Conservation (phyloP, 2,113 vertebrate species). For the Macquaria australasica region DNA sequence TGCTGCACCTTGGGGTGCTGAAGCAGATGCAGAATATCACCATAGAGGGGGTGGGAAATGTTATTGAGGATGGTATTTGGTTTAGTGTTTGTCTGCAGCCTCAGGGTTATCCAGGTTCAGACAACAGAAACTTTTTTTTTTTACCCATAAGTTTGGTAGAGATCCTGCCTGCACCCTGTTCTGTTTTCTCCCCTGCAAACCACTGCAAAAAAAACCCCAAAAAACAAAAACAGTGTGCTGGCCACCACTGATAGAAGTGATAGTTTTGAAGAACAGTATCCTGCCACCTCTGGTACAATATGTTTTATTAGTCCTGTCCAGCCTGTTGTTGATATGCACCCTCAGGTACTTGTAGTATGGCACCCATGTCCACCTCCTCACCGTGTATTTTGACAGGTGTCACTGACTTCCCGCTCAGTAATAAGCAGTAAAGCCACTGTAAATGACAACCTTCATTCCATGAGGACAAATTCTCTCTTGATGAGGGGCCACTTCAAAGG, state of each 20-base stretch:
- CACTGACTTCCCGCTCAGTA: conserved; percentile 65
- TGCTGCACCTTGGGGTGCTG: conserved; percentile 45
- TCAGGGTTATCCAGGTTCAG: conserved; percentile 21
- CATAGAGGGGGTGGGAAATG: conserved; percentile 39
- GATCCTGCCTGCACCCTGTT: conserved; percentile 28
- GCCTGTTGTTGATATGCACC: conserved; percentile 61
- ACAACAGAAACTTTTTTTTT: neutral
- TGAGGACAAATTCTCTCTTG: conserved; percentile 65
- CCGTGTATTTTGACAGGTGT: conserved; percentile 73
- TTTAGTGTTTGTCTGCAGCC: conserved; percentile 38
- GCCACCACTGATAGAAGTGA: conserved; percentile 22
- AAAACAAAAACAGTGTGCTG: conserved; percentile 3
- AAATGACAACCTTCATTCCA: conserved; percentile 75
- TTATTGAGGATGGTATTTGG: conserved; percentile 42
- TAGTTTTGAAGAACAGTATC: conserved; percentile 60
- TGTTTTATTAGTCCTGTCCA: conserved; percentile 68
- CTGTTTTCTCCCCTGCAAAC: conserved; percentile 7
- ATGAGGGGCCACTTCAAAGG: conserved; percentile 71
- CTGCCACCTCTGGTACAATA: conserved; percentile 56
- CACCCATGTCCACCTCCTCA: conserved; percentile 67
- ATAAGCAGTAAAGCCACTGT: conserved; percentile 67
- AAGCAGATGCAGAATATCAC: conserved; percentile 48
- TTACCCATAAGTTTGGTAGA: conserved; percentile 3
- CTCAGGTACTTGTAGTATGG: conserved; percentile 54
- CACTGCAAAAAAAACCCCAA: conserved; percentile 2